A percentile compares a stretch with the other conserved stretches of the same genome.
Evolutionary conservation across 2,797 vertebrate species (phyloP).

Genomic region (Phrynocephalus vlangalii): DNA sequence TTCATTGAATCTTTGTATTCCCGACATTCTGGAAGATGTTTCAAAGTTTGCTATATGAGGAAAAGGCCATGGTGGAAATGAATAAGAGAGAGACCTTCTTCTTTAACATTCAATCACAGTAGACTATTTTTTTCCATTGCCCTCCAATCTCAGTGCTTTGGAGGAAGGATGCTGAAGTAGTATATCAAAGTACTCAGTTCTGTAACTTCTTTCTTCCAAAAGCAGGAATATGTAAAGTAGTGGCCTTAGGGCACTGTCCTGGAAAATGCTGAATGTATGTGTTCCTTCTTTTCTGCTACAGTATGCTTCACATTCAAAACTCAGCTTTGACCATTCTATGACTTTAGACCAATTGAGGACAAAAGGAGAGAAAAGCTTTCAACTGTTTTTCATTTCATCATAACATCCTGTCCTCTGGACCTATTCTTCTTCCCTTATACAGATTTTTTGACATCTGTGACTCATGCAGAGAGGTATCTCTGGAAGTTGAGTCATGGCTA

Average conservation of each 20-base stretch:
- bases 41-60: background rate
- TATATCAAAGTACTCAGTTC: background rate
- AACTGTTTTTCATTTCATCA: background rate
- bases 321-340: background rate
- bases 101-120: background rate
- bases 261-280: background rate
- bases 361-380: background rate
- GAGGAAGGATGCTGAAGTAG: background rate
- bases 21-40: background rate
- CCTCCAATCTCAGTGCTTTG: background rate
- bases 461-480: too few relatives aligned
- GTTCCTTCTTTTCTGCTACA: background rate
- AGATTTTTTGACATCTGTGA: background rate
- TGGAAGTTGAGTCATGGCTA: too few relatives aligned
- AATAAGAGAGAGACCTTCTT: background rate
- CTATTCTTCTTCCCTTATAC: background rate
- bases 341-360: background rate
- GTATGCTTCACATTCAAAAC: background rate
- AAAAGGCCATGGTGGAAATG: background rate
- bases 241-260: background rate
- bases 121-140: background rate
- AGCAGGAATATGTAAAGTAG: background rate
- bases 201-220: background rate
- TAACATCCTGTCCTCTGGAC: background rate
- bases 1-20: too few relatives aligned